These are phyloP conservation scores for Latrodectus hesperus DNA, from an alignment of 2,888 invertebrate species.

Conservation along the genomic window DNA sequence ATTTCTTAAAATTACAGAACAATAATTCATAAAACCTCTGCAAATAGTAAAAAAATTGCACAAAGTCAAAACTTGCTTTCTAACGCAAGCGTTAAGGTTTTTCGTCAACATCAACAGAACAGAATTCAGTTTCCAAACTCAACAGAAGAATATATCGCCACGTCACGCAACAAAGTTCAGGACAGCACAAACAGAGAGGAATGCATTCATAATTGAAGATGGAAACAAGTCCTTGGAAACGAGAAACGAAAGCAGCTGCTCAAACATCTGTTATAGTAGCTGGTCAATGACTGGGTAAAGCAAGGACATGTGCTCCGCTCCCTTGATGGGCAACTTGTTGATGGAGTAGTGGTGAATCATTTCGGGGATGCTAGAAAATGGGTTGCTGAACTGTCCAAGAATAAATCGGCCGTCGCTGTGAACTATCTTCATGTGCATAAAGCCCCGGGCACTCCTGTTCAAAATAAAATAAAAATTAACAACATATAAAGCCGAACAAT, in stretches of 20 bases:
- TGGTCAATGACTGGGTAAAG: constrained; percentile 92
- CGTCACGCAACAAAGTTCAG: neutral
- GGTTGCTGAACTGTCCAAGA: constrained; percentile 92
- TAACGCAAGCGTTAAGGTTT: neutral
- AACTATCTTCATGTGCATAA: constrained; percentile 95
- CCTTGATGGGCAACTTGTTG: constrained; percentile 93
- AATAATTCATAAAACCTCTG: no score
- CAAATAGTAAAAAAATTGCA: no score
- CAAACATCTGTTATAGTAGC: constrained; percentile 77
- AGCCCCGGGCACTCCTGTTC: constrained; percentile 90
- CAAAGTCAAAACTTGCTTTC: no score
- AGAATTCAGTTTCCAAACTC: neutral
- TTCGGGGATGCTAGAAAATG: constrained; percentile 93
- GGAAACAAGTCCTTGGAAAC: neutral
- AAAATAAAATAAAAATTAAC: no score
- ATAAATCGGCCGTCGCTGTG: constrained; percentile 90
- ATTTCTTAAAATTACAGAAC: no score
- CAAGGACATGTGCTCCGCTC: constrained; percentile 96
- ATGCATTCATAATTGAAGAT: constrained; percentile 22
- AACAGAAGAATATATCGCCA: neutral
- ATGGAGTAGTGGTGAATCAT: constrained; percentile 95
- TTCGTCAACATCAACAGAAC: neutral
- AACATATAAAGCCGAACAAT: no score
- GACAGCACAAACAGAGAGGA: constrained; percentile 1
- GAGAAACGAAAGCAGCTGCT: neutral